phyloP scores from a whole-genome alignment of 2,888 invertebrate genomes.

The Drosophila multiciliata region DNA sequence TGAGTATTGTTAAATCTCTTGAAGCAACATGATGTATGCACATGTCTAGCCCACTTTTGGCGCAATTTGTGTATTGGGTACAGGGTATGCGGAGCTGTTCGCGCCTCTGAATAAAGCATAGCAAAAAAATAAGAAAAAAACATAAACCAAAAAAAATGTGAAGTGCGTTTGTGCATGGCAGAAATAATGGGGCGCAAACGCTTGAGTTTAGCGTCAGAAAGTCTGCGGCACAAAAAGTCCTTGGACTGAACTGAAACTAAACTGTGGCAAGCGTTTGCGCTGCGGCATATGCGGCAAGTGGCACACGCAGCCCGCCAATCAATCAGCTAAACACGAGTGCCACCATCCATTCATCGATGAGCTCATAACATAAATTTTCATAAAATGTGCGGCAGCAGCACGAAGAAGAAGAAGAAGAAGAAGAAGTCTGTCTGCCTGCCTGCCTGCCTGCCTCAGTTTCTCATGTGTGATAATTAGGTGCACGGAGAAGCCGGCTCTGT shows the following conservation, averaged over 20 bases:
- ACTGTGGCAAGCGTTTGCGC: conserved; percentile 12
- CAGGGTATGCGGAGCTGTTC: conserved; percentile 23
- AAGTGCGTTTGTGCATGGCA: conserved; percentile 76
- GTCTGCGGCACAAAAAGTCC: conserved; percentile 69
- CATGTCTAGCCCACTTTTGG: background rate
- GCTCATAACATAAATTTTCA: conserved; percentile 76
- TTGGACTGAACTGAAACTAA: conserved; percentile 28
- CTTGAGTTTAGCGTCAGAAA: conserved; percentile 66
- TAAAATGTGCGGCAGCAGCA: conserved; percentile 45
- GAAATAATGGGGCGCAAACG: conserved; percentile 68
- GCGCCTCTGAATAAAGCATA: conserved; percentile 56
- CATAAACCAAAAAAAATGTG: conserved; percentile 39
- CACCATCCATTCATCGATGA: conserved; percentile 58
- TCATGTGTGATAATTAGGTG: conserved; percentile 73
- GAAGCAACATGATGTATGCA: background rate
- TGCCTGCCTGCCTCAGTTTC: background rate
- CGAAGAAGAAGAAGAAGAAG: background rate
- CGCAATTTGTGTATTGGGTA: background rate
- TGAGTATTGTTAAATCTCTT: background rate
- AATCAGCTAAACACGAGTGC: conserved; percentile 56
- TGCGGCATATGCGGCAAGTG: conserved; percentile 19
- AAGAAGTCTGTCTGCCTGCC: background rate
- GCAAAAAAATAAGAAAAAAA: conserved; percentile 7
- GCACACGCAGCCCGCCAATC: conserved; percentile 73
- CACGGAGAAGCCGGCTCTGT: conserved; percentile 66